Evolutionary conservation across 2,888 invertebrate genomes (phyloP).

Genomic region (Margaritifera margaritifera): DNA sequence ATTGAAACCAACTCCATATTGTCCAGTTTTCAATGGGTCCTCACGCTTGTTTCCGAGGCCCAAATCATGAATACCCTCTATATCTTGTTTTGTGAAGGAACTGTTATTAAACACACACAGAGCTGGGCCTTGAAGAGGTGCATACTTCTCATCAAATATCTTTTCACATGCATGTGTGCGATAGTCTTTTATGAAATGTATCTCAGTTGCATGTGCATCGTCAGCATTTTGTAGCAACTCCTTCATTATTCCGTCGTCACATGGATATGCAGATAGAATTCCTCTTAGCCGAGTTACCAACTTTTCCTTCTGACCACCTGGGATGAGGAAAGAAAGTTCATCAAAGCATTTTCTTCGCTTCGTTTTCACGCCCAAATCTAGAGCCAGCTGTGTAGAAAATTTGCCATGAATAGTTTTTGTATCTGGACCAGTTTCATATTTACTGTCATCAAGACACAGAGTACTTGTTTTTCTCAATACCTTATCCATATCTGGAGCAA

Average conservation of each 20-base stretch:
- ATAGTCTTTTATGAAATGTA: slow-evolving; percentile 63
- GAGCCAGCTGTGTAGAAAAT: slow-evolving; percentile 49
- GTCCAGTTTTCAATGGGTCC: slow-evolving; percentile 67
- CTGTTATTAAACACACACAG: slow-evolving; percentile 68
- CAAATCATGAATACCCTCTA: slow-evolving; percentile 65
- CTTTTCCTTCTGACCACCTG: slow-evolving; percentile 67
- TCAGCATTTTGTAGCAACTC: slow-evolving; percentile 69
- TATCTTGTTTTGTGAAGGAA: slow-evolving; percentile 59
- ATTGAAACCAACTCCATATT: slow-evolving; percentile 71
- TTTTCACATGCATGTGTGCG: slow-evolving; percentile 33
- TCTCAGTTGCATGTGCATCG: slow-evolving; percentile 65
- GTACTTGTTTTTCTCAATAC: slow-evolving; percentile 36
- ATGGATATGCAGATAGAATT: slow-evolving; percentile 63
- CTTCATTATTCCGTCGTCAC: slow-evolving; percentile 64
- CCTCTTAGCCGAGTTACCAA: slow-evolving; percentile 60
- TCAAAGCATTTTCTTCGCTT: slow-evolving; percentile 23
- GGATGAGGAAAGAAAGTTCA: slow-evolving; percentile 26
- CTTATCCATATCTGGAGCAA: slow-evolving; percentile 50
- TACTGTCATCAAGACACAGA: slow-evolving; percentile 55
- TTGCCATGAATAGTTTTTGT: slow-evolving; percentile 35
- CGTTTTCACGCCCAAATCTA: slow-evolving; percentile 47
- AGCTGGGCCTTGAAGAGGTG: slow-evolving; percentile 65
- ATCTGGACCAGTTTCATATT: slow-evolving; percentile 40
- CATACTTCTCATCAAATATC: slow-evolving; percentile 47
- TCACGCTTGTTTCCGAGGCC: slow-evolving; percentile 66